Conservation (phyloP, 2,113 vertebrate species). For the Limnothrissa miodon region DNA sequence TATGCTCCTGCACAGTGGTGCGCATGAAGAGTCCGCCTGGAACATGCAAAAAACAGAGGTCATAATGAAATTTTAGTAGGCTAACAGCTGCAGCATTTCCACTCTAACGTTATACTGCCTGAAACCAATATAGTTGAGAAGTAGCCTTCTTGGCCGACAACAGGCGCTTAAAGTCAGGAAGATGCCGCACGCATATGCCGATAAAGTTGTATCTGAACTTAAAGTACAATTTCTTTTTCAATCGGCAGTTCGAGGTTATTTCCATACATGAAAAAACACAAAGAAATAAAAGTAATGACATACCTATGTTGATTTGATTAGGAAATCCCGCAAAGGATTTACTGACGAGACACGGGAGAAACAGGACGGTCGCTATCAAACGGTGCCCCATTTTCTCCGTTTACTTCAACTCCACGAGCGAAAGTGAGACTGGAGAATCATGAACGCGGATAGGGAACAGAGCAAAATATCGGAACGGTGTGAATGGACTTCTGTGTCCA, state of each 20-base stretch:
- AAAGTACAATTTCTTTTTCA: not conserved
- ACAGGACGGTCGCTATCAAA: slow-evolving; percentile 65
- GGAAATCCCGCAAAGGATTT: slow-evolving; percentile 86
- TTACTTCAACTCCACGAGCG: slow-evolving; percentile 77
- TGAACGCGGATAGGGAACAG: slow-evolving; percentile 65
- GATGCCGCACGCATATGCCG: not conserved
- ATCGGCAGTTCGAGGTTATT: not conserved
- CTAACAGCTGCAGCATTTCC: not conserved
- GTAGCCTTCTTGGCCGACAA: not conserved
- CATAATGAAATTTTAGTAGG: not conserved
- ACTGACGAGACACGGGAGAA: slow-evolving; percentile 76
- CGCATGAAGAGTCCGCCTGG: slow-evolving; percentile 96
- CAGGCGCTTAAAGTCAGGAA: not conserved
- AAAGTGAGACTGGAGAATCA: slow-evolving; percentile 70
- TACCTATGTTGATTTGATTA: slow-evolving; percentile 92
- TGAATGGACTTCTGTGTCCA: slow-evolving; percentile 48
- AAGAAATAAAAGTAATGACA: slow-evolving; percentile 70
- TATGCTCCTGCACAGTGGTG: slow-evolving; percentile 98
- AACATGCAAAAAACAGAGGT: slow-evolving; percentile 41
- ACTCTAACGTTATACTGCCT: not conserved
- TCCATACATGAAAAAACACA: not conserved
- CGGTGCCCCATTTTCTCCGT: slow-evolving; percentile 85
- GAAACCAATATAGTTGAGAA: not conserved
- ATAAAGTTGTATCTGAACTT: not conserved
- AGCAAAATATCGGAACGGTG: slow-evolving; percentile 71